Evolutionary conservation across 92 coral and sea anemone genomes (phyloP), one percentile per base, ranked within the genome.

Genomic region (Galaxea fascicularis): DNA sequence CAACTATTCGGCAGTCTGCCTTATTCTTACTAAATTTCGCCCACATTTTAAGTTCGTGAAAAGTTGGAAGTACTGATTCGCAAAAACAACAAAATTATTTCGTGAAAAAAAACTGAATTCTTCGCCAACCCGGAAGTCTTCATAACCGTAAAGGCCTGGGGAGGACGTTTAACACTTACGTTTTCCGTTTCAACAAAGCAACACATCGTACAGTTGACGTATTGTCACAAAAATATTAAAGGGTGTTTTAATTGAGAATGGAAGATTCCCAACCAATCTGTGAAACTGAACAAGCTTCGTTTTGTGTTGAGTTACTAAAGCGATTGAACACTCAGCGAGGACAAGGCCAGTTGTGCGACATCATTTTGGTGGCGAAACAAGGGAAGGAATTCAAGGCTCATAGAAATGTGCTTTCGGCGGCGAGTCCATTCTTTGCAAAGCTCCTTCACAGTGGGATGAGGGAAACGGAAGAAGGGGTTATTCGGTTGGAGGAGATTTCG

Each of bases 361-460:
- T 81, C 4, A 81, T 68, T 22, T 53, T 81, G 59, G 78, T 53
- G 68, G 49, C 71, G 53, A 78, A 78, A 2, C 78, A 71, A 17
- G 69, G 74, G 26, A 54, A 22, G 12, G 78, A 81, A 24, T 81
- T 81, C 44, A 81, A 70, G 69, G 78, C 78, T 25, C 86, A 81
- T 10, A 56, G 22, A 70, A 70, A 58, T 44, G 59, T 81, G 17
- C 78, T 81, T 18, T 81, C 86, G 22, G 78, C 78, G 20, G 86
- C 86, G n/a, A 69, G 70, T 49, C 78, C 78, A 16, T 69, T 54
- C 86, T 70, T 81, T 28, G 45, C 0, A 10, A 69, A 56, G 68
- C 66, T 81, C 39, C 59, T 81, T 47, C 76, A 69, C 20, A 69
- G 77, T 46, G 70, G 70, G 22, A 81, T 81, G 86, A 82, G 54